These are phyloP conservation scores for Phortica variegata DNA, from an alignment of 1,140 invertebrate genomes.

Conservation along the genomic window DNA sequence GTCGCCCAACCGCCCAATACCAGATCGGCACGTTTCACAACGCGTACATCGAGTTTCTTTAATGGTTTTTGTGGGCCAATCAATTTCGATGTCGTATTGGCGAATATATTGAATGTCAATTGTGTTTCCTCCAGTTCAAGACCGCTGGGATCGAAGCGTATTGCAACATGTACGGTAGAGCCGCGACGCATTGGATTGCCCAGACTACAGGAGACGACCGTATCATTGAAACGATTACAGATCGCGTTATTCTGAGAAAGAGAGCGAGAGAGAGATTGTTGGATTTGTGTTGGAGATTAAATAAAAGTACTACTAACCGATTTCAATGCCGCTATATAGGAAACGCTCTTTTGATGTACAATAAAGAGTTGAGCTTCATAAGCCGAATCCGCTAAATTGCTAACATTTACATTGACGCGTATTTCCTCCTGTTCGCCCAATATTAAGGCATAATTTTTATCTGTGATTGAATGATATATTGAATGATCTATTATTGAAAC, in stretches of 20 bases:
- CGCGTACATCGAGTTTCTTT: constrained; percentile 63
- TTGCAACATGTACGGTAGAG: constrained; percentile 62
- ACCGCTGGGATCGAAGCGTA: constrained; percentile 78
- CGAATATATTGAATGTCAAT: constrained; percentile 72
- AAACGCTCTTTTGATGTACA: constrained; percentile 73
- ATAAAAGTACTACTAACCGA: constrained; percentile 35
- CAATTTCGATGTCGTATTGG: constrained; percentile 85
- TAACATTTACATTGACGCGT: constrained; percentile 71
- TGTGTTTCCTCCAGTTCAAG: constrained; percentile 69
- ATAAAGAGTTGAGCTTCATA: constrained; percentile 87
- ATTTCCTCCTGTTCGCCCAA: constrained; percentile 78
- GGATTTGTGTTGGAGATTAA: background rate
- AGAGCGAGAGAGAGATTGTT: background rate
- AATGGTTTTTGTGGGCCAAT: constrained; percentile 60
- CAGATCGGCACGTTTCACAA: constrained; percentile 81
- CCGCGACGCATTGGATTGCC: constrained; percentile 82
- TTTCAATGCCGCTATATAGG: constrained; percentile 72
- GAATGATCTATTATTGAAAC: too few relatives aligned
- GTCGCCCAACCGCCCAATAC: constrained; percentile 71
- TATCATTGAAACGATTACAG: constrained; percentile 73
- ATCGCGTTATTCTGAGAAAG: constrained; percentile 59
- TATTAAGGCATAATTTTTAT: constrained; percentile 62
- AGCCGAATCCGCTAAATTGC: constrained; percentile 83
- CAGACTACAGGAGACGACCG: constrained; percentile 75
- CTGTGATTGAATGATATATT: constrained; percentile 36